Evolutionary conservation across 37 sponge, comb jelly and placozoan species (phyloP), one percentile per base, ranked within the genome.

Genomic region (Aphrocallistes beatrix): DNA sequence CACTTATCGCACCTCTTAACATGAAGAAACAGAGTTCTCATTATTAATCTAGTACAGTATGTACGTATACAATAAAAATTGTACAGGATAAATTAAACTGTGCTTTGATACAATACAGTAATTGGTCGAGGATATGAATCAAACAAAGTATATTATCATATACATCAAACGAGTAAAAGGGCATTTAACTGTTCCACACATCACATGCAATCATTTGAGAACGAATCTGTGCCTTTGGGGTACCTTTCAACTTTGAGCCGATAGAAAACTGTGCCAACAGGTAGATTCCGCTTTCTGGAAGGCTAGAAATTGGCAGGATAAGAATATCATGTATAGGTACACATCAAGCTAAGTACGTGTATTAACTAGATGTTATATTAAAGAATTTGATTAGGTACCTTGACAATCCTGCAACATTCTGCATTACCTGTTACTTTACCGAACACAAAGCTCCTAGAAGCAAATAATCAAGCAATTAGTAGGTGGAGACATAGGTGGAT

Each of bases 41-140:
- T 47, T 21, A 17, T 47, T 17, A 47, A 47, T 13, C 17, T 47
- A 47, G 17, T 17, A 47, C 49, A 47, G 49, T 21, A 17, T 17
- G 17, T 47, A 21, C 13, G 17, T 47, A 47, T 47, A 19, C 32
- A 60, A 60, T 60, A 60, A 60, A n/a, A n/a, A n/a, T n/a, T n/a
- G n/a, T n/a, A n/a, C n/a, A n/a, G n/a, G n/a, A n/a, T n/a, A n/a
- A n/a, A n/a, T n/a, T n/a, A n/a, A 60, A 60, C 34, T 60, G 75
- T 60, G 75, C 75, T 60, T 60, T 60, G 75, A 60, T 28, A 60
- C n/a, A 60, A 60, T n/a, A n/a, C n/a, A n/a, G n/a, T 60, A 60
- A 42, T 25, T 19, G 75, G n/a, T 19, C 75, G 75, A 60, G 8
- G n/a, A 19, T 6, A 60, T 13, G 21, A 47, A 47, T 19, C 21